phyloP scores from a whole-genome alignment of 2,113 vertebrate genomes.

The Pollimyrus isidori region DNA sequence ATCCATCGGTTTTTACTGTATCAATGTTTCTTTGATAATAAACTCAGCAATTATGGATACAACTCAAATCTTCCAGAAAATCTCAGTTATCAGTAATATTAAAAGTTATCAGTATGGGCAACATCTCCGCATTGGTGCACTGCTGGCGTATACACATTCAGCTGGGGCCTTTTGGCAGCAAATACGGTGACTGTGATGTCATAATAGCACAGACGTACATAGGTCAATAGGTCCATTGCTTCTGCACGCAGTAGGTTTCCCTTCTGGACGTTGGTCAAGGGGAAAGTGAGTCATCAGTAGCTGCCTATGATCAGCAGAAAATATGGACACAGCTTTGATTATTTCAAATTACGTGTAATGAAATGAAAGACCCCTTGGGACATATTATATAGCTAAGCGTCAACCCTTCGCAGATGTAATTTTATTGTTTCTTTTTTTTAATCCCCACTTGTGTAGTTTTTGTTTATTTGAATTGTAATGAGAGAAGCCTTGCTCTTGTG shows the following conservation, averaged over 20 bases:
- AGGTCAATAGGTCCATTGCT: not conserved
- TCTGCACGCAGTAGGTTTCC: not conserved
- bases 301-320: not conserved
- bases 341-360: not conserved
- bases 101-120: not conserved
- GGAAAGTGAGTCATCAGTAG: slow-evolving; percentile 1
- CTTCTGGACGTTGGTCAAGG: not conserved
- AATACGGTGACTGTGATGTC: not conserved
- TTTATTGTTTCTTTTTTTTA: not conserved
- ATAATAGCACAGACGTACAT: not conserved
- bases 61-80: not conserved
- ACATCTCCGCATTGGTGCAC: not conserved
- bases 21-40: not conserved
- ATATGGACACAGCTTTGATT: not conserved
- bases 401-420: not conserved
- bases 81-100: not conserved
- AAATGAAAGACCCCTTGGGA: not conserved
- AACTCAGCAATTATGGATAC: not conserved
- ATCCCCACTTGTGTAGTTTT: not conserved
- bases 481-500: not conserved
- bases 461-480: not conserved
- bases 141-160: not conserved
- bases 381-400: not conserved
- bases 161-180: not conserved
- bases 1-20: not conserved